A percentile compares a stretch with the other conserved stretches of the same genome.
These are phyloP conservation scores for Spea bombifrons DNA, from an alignment of 2,113 vertebrate species.

Conservation along the genomic window DNA sequence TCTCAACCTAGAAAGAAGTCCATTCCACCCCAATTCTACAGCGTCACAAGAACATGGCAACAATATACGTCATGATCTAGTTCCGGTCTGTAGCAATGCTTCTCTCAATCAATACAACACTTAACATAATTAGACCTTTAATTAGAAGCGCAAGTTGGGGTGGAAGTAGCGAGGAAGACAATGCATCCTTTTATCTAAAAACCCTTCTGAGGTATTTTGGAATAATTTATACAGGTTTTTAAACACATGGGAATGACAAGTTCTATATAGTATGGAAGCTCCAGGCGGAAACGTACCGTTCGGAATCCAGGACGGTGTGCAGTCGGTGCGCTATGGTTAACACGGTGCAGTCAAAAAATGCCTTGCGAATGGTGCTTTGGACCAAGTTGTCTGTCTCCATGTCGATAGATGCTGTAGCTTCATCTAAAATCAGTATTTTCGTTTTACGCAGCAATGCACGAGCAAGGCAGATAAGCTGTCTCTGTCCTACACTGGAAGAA, in stretches of 20 bases:
- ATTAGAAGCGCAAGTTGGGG: too few species aligned
- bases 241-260: too few species aligned
- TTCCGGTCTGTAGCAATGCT: too few species aligned
- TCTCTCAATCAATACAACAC: too few species aligned
- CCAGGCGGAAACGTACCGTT: conserved; percentile 49
- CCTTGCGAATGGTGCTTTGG: conserved; percentile 57
- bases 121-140: too few species aligned
- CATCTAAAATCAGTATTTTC: conserved; percentile 65
- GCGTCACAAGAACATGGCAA: too few species aligned
- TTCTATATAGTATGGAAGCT: background rate
- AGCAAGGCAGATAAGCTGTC: conserved; percentile 64
- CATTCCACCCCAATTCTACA: too few species aligned
- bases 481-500: conserved; percentile 58
- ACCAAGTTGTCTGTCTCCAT: conserved; percentile 58
- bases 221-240: too few species aligned
- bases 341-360: conserved; percentile 60
- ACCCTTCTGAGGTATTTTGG: background rate
- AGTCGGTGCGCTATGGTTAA: conserved; percentile 60
- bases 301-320: conserved; percentile 57
- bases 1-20: too few species aligned
- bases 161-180: too few species aligned
- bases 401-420: conserved; percentile 58
- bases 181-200: too few species aligned
- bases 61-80: too few species aligned
- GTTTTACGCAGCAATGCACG: conserved; percentile 58